Base-by-base conservation (phyloP, 2,888 invertebrate species). In the Cephus pulcher region DNA sequence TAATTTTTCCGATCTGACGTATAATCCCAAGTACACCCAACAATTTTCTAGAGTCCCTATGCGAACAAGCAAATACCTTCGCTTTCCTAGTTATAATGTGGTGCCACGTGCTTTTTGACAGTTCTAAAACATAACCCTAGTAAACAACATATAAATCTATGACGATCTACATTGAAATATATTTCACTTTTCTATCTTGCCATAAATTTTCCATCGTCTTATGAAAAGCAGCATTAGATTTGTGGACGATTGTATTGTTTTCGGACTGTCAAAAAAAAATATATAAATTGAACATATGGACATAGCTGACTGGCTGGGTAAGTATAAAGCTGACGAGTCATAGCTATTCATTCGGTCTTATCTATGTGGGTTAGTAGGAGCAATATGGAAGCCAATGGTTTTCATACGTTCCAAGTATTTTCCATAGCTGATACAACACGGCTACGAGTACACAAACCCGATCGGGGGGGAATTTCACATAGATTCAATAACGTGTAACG, bases 401-500 rank as follows among this genome's bases (percentile, higher is more conserved):
- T 56, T 56, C 56, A 56, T 15, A 56, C 15, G 56, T 56, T 23
- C 56, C 12, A 37, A 15, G 34, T 34, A 74, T 6, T 34, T 68
- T 40, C 74, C 74, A 12, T 34, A 78, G 34, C 73, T 34, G 40
- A 34, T 33, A 56, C 37, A 35, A 40, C 56, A 75, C 34, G 34
- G 30, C 15, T n/a, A 71, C 15, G 32, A 23, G 71, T 56, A 69
- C 15, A 69, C 75, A 30, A 23, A 70, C 12, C 32, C 12, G 70
- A 35, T 75, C 70, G 69, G 79, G 76, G 75, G 79, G 80, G 76
- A 75, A 23, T 71, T 80, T 76, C 79, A 78, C 78, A 80, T 77
- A 85, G 85, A 86, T 85, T 84, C 82, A 86, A 85, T 88, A 87
- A 88, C 84, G 79, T 79, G 76, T 56, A 56, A 56, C 77, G 79